phyloP scores from a whole-genome alignment of 2,888 invertebrate genomes.

The Leucozona laternaria region DNA sequence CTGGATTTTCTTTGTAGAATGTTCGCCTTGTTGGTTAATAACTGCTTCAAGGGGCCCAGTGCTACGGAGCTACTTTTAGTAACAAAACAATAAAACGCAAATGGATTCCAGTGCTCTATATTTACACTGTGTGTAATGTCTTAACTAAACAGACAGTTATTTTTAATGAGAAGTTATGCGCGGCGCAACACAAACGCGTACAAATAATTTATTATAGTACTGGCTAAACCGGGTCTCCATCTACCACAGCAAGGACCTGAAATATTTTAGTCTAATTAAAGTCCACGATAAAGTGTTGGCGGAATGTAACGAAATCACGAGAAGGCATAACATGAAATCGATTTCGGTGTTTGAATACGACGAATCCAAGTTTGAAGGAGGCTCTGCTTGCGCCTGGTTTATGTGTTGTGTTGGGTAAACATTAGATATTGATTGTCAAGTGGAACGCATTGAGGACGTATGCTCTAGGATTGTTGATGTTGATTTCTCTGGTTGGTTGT shows the following conservation, averaged over 20 bases:
- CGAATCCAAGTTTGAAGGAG: slow-evolving; percentile 13
- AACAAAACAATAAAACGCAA: slow-evolving; percentile 43
- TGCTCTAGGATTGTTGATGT: slow-evolving; percentile 21
- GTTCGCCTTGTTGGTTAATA: slow-evolving; percentile 60
- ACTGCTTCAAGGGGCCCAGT: slow-evolving; percentile 28
- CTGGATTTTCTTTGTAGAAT: slow-evolving; percentile 48
- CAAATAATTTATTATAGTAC: slow-evolving; percentile 43
- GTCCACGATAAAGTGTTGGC: slow-evolving; percentile 5
- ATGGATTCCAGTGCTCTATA: slow-evolving; percentile 54
- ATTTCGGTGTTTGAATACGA: slow-evolving; percentile 52
- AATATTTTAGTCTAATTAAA: slow-evolving; percentile 39
- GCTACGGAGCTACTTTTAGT: slow-evolving; percentile 31
- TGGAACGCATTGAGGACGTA: slow-evolving; percentile 41
- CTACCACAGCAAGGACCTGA: not conserved
- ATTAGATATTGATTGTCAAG: slow-evolving; percentile 69
- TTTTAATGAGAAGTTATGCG: slow-evolving; percentile 65
- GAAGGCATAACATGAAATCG: slow-evolving; percentile 55
- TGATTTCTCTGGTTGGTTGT: slow-evolving; percentile 53
- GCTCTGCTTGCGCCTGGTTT: not conserved
- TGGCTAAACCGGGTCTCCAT: too few species aligned
- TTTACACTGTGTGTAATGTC: slow-evolving; percentile 65
- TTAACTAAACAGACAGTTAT: slow-evolving; percentile 66
- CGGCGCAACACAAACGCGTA: slow-evolving; percentile 35
- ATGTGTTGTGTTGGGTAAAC: slow-evolving; percentile 50
- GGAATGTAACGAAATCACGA: slow-evolving; percentile 42